Evolutionary conservation across 2,888 invertebrate genomes (phyloP).

Genomic region (Octonoba sinensis): DNA sequence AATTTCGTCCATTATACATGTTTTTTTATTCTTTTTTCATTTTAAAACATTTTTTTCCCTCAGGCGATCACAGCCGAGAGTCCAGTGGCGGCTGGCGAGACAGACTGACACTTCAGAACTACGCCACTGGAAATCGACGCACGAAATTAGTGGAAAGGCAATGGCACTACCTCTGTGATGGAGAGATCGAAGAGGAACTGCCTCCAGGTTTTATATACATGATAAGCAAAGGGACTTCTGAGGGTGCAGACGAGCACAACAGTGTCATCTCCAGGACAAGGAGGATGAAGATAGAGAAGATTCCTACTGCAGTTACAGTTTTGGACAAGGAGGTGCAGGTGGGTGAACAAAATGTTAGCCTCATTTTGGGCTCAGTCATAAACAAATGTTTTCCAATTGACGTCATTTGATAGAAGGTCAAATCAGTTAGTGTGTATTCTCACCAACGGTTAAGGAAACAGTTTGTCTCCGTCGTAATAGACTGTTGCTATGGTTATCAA

Average conservation of each 20-base stretch:
- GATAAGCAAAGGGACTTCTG: conserved; percentile 20
- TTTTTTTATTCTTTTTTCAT: too few species aligned
- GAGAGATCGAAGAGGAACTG: conserved; percentile 3
- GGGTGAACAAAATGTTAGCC: neutral
- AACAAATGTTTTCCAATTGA: too few species aligned
- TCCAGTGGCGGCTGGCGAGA: conserved; percentile 27
- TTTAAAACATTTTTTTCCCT: neutral
- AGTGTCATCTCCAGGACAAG: conserved; percentile 39
- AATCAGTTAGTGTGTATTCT: too few species aligned
- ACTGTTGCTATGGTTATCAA: too few species aligned
- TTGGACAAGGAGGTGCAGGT: conserved; percentile 19
- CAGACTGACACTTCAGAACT: conserved; percentile 22
- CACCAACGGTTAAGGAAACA: too few species aligned
- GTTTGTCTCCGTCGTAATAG: too few species aligned
- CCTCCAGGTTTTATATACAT: conserved; percentile 9
- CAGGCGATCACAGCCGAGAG: neutral
- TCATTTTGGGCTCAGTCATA: too few species aligned
- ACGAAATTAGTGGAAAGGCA: conserved; percentile 13
- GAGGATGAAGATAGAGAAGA: conserved; percentile 30
- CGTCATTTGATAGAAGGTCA: too few species aligned
- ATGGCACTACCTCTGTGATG: conserved; percentile 49
- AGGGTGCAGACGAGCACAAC: neutral
- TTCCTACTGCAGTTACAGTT: neutral
- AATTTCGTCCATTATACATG: too few species aligned
- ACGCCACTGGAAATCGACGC: conserved; percentile 12